These are phyloP conservation scores for Pocota personata DNA, from an alignment of 2,888 invertebrate genomes.

Conservation along the genomic window DNA sequence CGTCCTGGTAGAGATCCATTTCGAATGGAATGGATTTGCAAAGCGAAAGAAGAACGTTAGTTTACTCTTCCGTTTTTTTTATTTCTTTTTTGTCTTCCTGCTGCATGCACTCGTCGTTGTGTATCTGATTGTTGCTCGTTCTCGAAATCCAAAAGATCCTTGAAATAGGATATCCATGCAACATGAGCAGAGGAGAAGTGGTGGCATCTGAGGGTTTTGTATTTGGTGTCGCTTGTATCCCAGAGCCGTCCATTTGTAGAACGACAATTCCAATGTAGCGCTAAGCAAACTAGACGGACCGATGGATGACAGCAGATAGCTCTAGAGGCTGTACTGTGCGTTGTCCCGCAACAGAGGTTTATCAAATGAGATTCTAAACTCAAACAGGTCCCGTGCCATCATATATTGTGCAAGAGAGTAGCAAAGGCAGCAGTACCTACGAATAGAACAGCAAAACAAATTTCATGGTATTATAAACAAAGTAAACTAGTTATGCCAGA, in stretches of 20 bases:
- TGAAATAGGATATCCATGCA: constrained; percentile 21
- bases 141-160: constrained; percentile 31
- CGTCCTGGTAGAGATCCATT: constrained; percentile 42
- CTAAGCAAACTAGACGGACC: constrained; percentile 54
- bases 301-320: constrained; percentile 34
- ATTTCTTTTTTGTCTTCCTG: background rate
- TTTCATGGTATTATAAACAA: constrained; percentile 72
- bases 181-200: background rate
- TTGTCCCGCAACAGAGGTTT: constrained; percentile 59
- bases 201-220: constrained; percentile 40
- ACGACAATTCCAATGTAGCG: constrained; percentile 62
- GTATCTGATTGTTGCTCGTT: constrained; percentile 54
- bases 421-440: background rate
- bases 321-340: constrained; percentile 12
- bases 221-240: constrained; percentile 50
- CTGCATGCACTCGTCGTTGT: constrained; percentile 23
- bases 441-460: constrained; percentile 65
- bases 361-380: constrained; percentile 66
- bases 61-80: background rate
- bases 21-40: constrained; percentile 57
- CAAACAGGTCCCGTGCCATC: constrained; percentile 14
- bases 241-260: constrained; percentile 49
- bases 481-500: constrained; percentile 57
- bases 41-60: constrained; percentile 24
- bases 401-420: constrained; percentile 2